Evolutionary conservation across 2,113 vertebrate genomes (phyloP), one percentile per base, ranked within the genome.

Genomic region (Athene cunicularia): DNA sequence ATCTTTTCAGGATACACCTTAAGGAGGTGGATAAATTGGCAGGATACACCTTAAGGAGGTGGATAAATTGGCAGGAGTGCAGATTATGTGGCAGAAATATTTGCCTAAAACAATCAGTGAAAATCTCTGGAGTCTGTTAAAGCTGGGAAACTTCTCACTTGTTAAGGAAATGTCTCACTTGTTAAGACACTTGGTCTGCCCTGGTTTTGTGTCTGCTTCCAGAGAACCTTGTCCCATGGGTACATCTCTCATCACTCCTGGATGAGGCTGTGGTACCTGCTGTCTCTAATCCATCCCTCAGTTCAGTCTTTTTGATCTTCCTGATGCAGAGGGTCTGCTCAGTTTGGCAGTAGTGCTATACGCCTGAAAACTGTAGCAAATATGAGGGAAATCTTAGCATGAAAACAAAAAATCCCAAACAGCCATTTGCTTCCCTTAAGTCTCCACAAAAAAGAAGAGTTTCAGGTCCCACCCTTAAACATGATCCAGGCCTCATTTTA

Each of bases 381-480:
- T 10, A 1, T 0, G 1, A 47, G 52, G 60, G 50, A 88, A 66
- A 19, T 30, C 68, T 89, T 74, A 79, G 43, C 17, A 19, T 37
- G 64, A 33, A 73, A 86, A 71, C 39, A 66, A 75, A 79, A 90
- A 64, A 47, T 47, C 45, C 45, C 56, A 37, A 73, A 71, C 7
- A 76, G 30, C 11, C 37, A 18, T 86, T 83, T 94, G 26, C 55
- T n/a, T 64, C 39, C 68, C 73, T 47, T 47, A n/a, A 68, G n/a
- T 64, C 39, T 72, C 76, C 37, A 68, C 22, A 62, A 95, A 63
- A 88, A 59, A 77, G 33, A 86, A 72, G 60, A 70, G 19, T 92
- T 80, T 94, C 53, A 79, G 77, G 86, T 83, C 75, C 88, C 90
- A 82, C 88, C 89, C 89, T 95, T 85, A 95, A 84, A 87, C 8